Base-by-base conservation (phyloP, 2,797 vertebrate genomes). In the Poeciliopsis turneri region DNA sequence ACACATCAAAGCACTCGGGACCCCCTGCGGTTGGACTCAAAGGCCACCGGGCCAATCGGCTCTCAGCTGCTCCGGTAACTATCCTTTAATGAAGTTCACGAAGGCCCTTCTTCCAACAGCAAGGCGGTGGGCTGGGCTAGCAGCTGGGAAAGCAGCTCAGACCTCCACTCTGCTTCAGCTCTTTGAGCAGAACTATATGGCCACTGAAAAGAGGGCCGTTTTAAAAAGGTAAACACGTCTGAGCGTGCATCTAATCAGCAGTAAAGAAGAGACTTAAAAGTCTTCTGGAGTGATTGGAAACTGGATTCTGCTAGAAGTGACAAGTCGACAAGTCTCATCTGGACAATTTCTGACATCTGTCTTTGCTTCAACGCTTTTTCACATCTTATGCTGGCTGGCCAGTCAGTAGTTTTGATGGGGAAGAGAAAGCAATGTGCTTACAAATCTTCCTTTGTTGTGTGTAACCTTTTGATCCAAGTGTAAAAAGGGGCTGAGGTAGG, bases 81-180 rank as follows among this genome's bases (percentile, higher is more conserved):
- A 94, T 92, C 90, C 95, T 96, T 97, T 97, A 96, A 97, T 97
- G 95, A 96, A 97, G 96, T 96, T 97, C 96, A 97, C 95, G 95
- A 96, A 97, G 94, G 95, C 96, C 95, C 94, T 95, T 96, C 95
- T 96, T 96, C 95, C 28, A 94, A 94, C 93, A 90, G 94, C 95
- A 95, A 16, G 94, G 95, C 94, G 95, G 96, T 94, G 95, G 94
- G 94, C 95, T 93, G 85, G 95, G 95, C 95, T 96, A 97, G 97
- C 97, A 95, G 96, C 96, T 97, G 90, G 86, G 88, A 89, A 89
- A 92, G 86, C 95, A 96, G 95, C 96, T 93, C 95, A 94, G 95
- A 93, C 94, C 93, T 92, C 94, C 87, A 94, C 94, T 94, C 96
- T 93, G 92, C 94, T 71, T 95, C 94, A 95, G 94, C 90, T 43